Evolutionary conservation across 2,113 vertebrate genomes (phyloP), one percentile per base, ranked within the genome.

Genomic region (Tragelaphus buxtoni): DNA sequence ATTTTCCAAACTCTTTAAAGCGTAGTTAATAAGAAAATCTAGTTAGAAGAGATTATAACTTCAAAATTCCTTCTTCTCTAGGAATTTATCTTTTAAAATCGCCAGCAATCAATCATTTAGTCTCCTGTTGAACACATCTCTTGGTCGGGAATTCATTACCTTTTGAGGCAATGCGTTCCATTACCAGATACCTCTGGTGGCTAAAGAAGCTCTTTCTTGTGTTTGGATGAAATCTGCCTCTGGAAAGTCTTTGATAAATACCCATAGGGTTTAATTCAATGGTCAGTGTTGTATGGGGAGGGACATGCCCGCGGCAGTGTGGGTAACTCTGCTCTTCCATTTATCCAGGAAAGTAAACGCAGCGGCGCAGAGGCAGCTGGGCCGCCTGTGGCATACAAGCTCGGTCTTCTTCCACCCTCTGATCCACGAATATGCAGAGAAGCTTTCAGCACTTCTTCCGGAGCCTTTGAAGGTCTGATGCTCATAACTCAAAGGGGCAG

Each of bases 391-490:
- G 99, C 99, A 99, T 86, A 99, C 99, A 0, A 99, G 99, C 26
- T 97, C 98, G 39, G 97, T 99, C 98, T 99, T 99, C 95, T 97
- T 99, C 94, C 97, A 99, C 88, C 98, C 99, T 0, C 32, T 98
- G 17, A 98, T 99, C 30, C 99, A 99, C 0, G 99, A 99, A 96
- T 99, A 99, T 2, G 98, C 98, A 45, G 99, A 99, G 96, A 99
- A 99, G 97, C 98, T 99, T 4, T 97, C 98, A 0, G 98, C 99
- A 1, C 98, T 98, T 91, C 77, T 99, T 5, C 99, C 99, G 9
- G 99, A 99, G 49, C 99, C 99, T 6, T 99, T 99, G 10, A 99
- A 99, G 99, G 99, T 99, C 98, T 0, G 4, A 74, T 42, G 42
- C 3, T 80, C 42, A 28, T 60, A 63, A 13, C 8, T 88, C 30